Percentiles rank a stretch among this genome's conserved stretches.
Conservation (phyloP, 2,113 vertebrate genomes). For the Bucco capensis region DNA sequence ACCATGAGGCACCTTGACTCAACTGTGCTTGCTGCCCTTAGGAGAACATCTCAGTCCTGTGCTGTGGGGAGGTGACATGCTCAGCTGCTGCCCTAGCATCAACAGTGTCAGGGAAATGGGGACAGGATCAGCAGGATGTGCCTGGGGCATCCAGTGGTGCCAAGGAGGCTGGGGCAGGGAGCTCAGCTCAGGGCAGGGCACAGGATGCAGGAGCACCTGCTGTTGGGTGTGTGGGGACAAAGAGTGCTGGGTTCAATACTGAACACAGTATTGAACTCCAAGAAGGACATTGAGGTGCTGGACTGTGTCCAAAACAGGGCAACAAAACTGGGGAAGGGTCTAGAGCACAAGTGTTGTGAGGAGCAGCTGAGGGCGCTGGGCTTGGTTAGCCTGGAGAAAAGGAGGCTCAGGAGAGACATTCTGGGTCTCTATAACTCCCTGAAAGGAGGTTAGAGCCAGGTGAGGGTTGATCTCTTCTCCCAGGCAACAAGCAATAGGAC, state of each 20-base stretch:
- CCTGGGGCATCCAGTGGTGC: accelerated
- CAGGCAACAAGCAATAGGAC: background rate
- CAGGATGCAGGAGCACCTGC: background rate
- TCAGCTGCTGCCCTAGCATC: background rate
- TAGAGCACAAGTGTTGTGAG: background rate
- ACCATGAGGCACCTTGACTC: background rate
- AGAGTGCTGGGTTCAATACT: too few species aligned
- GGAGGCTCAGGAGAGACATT: background rate
- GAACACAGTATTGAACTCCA: too few species aligned
- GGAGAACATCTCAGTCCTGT: background rate
- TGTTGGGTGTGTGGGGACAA: background rate
- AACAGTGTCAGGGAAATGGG: background rate
- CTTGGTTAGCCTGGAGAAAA: background rate
- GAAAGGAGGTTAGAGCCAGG: background rate
- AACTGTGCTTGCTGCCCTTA: background rate
- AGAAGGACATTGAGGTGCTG: background rate
- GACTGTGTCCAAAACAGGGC: background rate
- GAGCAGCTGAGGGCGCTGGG: background rate
- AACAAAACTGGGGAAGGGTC: background rate
- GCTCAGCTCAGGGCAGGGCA: background rate
- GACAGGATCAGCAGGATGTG: background rate
- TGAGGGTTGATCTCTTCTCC: background rate
- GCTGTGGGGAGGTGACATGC: accelerated
- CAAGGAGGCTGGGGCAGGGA: background rate
- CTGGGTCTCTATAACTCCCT: background rate